These are phyloP conservation scores for Tachystola acroxantha DNA, from an alignment of 2,888 invertebrate species.

Conservation along the genomic window DNA sequence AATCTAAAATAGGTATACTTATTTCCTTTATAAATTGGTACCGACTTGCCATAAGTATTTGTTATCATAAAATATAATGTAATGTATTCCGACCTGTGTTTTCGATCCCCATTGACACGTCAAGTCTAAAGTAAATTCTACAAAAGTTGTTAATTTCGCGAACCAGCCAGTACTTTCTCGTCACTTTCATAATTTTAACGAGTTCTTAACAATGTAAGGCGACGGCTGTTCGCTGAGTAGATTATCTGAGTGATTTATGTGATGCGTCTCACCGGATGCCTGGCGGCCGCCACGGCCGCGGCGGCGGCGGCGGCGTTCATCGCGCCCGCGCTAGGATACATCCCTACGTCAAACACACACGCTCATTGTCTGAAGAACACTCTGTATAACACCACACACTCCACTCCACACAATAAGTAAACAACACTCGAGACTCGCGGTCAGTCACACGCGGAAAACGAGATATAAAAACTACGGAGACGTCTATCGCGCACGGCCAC, in stretches of 20 bases:
- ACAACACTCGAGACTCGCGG: conserved; percentile 44
- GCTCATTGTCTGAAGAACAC: conserved; percentile 59
- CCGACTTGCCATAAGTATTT: no score
- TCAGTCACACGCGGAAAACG: conserved; percentile 57
- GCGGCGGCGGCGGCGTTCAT: conserved; percentile 92
- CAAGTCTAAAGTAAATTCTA: neutral
- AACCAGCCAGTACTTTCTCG: conserved; percentile 15
- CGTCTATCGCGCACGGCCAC: conserved; percentile 39
- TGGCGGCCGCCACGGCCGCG: conserved; percentile 89
- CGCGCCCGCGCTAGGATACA: conserved; percentile 90
- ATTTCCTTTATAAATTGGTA: no score
- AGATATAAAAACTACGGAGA: conserved; percentile 24
- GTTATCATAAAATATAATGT: no score
- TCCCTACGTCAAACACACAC: conserved; percentile 79
- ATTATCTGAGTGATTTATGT: conserved; percentile 24
- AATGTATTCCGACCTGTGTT: no score
- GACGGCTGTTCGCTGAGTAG: conserved; percentile 13
- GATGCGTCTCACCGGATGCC: conserved; percentile 87
- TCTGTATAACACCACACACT: conserved; percentile 63
- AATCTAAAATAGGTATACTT: no score
- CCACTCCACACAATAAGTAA: conserved; percentile 39
- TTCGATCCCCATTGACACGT: neutral
- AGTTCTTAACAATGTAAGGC: conserved; percentile 12
- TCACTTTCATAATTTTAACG: conserved; percentile 20
- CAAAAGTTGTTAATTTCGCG: conserved; percentile 2